These are phyloP conservation scores for Vireo griseus DNA, from an alignment of 2,797 vertebrate genomes.

Conservation along the genomic window DNA sequence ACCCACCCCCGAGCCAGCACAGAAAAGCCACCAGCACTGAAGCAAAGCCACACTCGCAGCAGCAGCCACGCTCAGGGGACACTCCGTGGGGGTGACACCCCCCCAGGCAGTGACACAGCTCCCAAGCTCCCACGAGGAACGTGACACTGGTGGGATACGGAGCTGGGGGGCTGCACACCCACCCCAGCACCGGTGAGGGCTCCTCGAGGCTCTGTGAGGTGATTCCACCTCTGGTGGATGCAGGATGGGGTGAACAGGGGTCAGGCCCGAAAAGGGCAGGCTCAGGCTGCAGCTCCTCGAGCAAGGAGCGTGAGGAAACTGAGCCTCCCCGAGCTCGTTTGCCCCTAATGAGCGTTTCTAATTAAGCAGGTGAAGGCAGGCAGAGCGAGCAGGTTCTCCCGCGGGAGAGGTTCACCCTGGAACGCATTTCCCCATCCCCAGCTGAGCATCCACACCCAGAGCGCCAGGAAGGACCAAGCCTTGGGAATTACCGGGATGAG, in stretches of 20 bases:
- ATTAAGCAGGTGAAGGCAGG: not conserved
- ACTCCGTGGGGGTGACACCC: accelerated
- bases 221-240: accelerated
- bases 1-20: not conserved
- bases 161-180: not conserved
- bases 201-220: accelerated
- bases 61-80: accelerated
- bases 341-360: not conserved
- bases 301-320: accelerated
- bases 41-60: not conserved
- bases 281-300: not conserved
- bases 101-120: accelerated
- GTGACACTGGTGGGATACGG: accelerated
- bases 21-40: not conserved
- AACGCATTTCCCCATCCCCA: not conserved
- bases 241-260: accelerated
- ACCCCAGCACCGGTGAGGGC: not conserved
- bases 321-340: not conserved
- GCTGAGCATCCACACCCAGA: accelerated
- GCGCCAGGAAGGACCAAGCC: not conserved
- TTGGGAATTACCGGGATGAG: accelerated
- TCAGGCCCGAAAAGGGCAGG: accelerated
- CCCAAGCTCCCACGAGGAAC: accelerated
- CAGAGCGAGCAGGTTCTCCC: not conserved
- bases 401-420: not conserved